Evolutionary conservation across 1,140 invertebrate genomes (phyloP).

Genomic region (Tetraneura akinire): DNA sequence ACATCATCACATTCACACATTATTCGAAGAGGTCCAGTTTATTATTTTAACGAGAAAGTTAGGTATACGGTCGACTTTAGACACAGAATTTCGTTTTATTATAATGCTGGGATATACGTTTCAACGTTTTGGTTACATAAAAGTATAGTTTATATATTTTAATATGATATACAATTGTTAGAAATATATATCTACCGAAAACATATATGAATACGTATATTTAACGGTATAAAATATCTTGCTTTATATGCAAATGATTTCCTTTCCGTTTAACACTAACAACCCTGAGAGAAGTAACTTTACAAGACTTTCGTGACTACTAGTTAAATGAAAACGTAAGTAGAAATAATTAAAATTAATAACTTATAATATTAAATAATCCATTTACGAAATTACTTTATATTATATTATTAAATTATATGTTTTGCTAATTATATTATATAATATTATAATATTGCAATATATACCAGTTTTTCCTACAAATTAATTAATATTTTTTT

Average conservation of each 20-base stretch:
- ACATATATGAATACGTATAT: not conserved
- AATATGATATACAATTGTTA: not conserved
- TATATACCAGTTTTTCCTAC: too few relatives aligned
- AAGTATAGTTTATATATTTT: not conserved
- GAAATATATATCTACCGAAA: not conserved
- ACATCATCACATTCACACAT: slow-evolving; percentile 22
- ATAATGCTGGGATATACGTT: not conserved
- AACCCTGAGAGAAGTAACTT: not conserved
- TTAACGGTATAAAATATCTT: too few relatives aligned
- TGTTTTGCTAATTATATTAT: too few relatives aligned
- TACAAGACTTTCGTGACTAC: not conserved
- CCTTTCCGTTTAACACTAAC: not conserved
- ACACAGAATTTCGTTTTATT: slow-evolving; percentile 32
- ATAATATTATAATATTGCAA: too few relatives aligned
- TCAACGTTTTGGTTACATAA: too few relatives aligned
- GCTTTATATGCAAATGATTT: not conserved
- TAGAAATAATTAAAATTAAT: too few relatives aligned
- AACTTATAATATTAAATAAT: too few relatives aligned
- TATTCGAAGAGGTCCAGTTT: not conserved
- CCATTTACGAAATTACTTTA: too few relatives aligned
- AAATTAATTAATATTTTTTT: too few relatives aligned
- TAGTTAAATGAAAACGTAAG: not conserved
- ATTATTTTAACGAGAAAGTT: slow-evolving; percentile 41
- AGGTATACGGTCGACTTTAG: slow-evolving; percentile 14
- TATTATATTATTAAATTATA: too few relatives aligned